phyloP scores from a whole-genome alignment of 2,797 vertebrate species.

The Semotilus atromaculatus region DNA sequence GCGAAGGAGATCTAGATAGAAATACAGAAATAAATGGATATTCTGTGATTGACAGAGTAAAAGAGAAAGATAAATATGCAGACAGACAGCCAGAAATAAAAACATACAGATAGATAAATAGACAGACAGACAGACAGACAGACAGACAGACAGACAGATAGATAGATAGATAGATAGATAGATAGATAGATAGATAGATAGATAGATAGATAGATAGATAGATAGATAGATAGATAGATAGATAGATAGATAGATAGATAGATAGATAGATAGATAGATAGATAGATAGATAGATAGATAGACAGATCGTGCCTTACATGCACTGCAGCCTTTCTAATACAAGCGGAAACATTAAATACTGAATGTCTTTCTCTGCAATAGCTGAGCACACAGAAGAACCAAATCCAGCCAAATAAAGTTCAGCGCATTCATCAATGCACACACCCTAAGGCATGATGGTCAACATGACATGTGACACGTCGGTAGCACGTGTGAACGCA shows the following conservation, averaged over 20 bases:
- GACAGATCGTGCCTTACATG: slow-evolving; percentile 18
- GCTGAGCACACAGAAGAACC: slow-evolving; percentile 28
- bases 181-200: neutral
- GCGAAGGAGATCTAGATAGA: neutral
- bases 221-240: no score
- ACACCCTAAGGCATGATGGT: neutral
- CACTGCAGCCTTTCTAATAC: slow-evolving; percentile 25
- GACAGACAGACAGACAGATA: neutral
- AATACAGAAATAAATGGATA: slow-evolving; percentile 20
- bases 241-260: no score
- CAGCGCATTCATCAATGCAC: slow-evolving; percentile 35
- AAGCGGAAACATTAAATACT: slow-evolving; percentile 10
- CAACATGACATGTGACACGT: neutral
- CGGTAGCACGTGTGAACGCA: slow-evolving; percentile 17
- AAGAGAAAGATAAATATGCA: slow-evolving; percentile 2
- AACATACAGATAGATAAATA: neutral
- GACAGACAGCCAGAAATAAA: neutral
- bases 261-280: no score
- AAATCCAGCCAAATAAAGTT: slow-evolving; percentile 27
- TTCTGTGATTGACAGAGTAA: slow-evolving; percentile 45
- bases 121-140: neutral
- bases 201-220: neutral
- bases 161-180: neutral
- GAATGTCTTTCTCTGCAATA: neutral
- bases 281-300: no score